Evolutionary conservation across 2,113 vertebrate genomes (phyloP).

Genomic region (Chrysemys picta): DNA sequence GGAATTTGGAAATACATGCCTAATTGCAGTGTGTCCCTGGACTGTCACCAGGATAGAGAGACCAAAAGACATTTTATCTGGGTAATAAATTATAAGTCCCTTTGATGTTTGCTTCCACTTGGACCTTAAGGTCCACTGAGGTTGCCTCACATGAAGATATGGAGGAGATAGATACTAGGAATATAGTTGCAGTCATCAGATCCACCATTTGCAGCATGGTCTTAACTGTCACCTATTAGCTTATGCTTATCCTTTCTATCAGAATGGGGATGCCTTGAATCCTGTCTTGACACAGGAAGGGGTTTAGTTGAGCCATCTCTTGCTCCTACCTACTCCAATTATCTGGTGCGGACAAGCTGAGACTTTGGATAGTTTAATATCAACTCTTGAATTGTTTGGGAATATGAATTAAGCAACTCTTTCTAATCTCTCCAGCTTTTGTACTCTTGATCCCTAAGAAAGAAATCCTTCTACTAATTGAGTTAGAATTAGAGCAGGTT

Average conservation of each 20-base stretch:
- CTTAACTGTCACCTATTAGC: not conserved
- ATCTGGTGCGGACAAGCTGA: not conserved
- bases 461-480: too few species aligned
- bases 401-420: too few species aligned
- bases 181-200: not conserved
- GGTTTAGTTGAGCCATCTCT: not conserved
- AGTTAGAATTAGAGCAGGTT: not conserved
- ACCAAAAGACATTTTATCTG: not conserved
- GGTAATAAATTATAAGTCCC: not conserved
- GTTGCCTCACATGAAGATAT: not conserved
- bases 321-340: not conserved
- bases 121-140: conserved; percentile 1
- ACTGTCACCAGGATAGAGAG: not conserved
- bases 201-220: not conserved
- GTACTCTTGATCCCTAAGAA: too few species aligned
- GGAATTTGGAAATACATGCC: not conserved
- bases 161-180: not conserved
- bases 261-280: not conserved
- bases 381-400: too few species aligned
- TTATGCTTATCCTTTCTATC: not conserved
- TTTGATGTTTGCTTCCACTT: conserved; percentile 19
- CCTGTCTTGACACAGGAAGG: not conserved
- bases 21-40: not conserved
- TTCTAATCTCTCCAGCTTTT: too few species aligned
- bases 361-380: too few species aligned